A percentile compares a stretch with the other conserved stretches of the same genome.
Conservation (phyloP, 2,888 invertebrate species). For the Endotricha flammealis region DNA sequence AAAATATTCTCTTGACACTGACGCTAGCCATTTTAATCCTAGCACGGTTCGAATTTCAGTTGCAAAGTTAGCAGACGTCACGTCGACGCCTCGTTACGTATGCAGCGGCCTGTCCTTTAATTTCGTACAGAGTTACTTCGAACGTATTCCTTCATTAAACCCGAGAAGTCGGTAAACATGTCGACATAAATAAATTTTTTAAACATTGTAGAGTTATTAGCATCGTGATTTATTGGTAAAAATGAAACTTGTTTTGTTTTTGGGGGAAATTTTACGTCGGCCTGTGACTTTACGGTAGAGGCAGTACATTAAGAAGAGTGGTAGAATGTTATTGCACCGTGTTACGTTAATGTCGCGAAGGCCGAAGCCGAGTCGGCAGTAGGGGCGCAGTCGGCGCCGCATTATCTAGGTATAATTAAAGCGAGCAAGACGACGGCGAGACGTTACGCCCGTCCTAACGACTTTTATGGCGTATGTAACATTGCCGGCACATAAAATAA, state of each 20-base stretch:
- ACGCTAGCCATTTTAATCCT: constrained; percentile 2
- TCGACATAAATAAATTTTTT: constrained; percentile 64
- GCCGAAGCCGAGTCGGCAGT: constrained; percentile 31
- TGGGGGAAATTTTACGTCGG: constrained; percentile 33
- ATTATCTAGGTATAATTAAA: constrained; percentile 76
- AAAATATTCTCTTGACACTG: neutral
- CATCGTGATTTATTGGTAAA: constrained; percentile 52
- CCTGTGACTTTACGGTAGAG: constrained; percentile 32
- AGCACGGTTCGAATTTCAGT: neutral
- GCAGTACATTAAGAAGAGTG: constrained; percentile 52
- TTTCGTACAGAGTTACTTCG: constrained; percentile 11
- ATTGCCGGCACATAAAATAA: constrained; percentile 77
- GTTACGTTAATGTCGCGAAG: constrained; percentile 56
- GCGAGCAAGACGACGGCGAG: constrained; percentile 73
- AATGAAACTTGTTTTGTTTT: constrained; percentile 40
- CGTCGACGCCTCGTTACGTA: constrained; percentile 7
- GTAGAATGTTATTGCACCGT: constrained; percentile 62
- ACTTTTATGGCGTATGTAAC: constrained; percentile 78
- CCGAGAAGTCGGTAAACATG: constrained; percentile 55
- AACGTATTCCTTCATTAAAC: constrained; percentile 49
- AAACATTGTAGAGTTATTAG: constrained; percentile 55
- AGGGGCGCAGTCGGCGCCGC: constrained; percentile 56
- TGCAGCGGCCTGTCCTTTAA: constrained; percentile 14
- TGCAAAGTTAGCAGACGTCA: constrained; percentile 4
- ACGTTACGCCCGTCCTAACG: constrained; percentile 76